Base-by-base conservation (phyloP, 2,113 vertebrate species). In the Rhinoptilus africanus region DNA sequence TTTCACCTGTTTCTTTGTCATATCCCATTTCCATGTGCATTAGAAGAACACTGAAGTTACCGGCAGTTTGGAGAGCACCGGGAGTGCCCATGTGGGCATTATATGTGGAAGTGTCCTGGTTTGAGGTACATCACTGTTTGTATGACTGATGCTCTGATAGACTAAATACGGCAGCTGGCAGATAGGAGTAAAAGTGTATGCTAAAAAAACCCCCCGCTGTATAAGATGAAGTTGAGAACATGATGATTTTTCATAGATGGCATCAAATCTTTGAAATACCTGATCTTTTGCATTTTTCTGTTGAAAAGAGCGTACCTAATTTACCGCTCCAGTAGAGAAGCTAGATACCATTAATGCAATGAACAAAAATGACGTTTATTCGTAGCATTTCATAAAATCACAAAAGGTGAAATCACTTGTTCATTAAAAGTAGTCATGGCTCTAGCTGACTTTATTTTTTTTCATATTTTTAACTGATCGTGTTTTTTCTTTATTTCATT, bases 1-100 rank as follows among this genome's bases (percentile, higher is more conserved):
- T 73, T 84, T 94, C 71, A 68, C 48, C 88, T 80, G n/a, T 57
- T 80, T 56, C 51, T 91, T 39, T 75, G 35, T 72, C 47, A 18
- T 34, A 16, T 45, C 51, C 47, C 1, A 1, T 68, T 67, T 47
- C 48, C 28, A 13, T 13, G 37, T 32, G 59, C 56, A 2, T 63
- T 54, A 6, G 64, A 26, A 67, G 64, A 56, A 34, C 26, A 12
- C 18, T 41, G 43, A 37, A 47, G 63, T 39, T 73, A 32, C 12
- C 34, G 71, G 82, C 30, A 48, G 27, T 68, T 37, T 20, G 54
- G n/a, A 39, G 67, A 32, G 32, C 32, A 66, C 53, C 50, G 32
- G 35, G 82, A 45, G 27, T 53, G 34, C 72, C 51, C 39, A 30
- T 8, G 14, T 27, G 54, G 28, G 32, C 54, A 4, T 43, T 48